phyloP scores from a whole-genome alignment of 2,888 invertebrate species.

The Xanthia icteritia region DNA sequence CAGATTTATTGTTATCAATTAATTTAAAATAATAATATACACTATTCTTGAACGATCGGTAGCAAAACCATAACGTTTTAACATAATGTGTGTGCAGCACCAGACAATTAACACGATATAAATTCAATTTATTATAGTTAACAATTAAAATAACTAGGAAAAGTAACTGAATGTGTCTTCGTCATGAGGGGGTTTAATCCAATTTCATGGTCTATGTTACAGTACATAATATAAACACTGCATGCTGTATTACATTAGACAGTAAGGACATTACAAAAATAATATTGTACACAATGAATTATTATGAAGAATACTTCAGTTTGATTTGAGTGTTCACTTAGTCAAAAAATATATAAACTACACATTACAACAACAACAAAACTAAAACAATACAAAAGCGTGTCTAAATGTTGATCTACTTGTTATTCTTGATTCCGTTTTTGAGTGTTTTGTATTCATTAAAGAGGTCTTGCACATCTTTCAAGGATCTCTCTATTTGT shows the following conservation, averaged over 20 bases:
- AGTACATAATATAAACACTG: slow-evolving; percentile 19
- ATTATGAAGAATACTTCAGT: slow-evolving; percentile 70
- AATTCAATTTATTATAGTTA: slow-evolving; percentile 23
- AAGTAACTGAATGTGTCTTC: slow-evolving; percentile 8
- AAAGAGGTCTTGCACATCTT: slow-evolving; percentile 93
- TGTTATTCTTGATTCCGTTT: slow-evolving; percentile 75
- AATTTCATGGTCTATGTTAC: slow-evolving; percentile 1
- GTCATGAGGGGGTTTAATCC: neutral
- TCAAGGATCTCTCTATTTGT: slow-evolving; percentile 93
- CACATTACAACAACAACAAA: slow-evolving; percentile 72
- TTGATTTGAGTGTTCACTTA: slow-evolving; percentile 70
- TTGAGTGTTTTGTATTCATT: slow-evolving; percentile 89
- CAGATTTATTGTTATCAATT: slow-evolving; percentile 44
- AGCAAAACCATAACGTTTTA: slow-evolving; percentile 12
- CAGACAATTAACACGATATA: slow-evolving; percentile 11
- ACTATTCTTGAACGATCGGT: slow-evolving; percentile 23
- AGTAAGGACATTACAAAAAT: slow-evolving; percentile 49
- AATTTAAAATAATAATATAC: slow-evolving; percentile 41
- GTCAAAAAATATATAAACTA: slow-evolving; percentile 66
- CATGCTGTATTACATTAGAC: slow-evolving; percentile 25
- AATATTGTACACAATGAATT: slow-evolving; percentile 57
- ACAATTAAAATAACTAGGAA: slow-evolving; percentile 21
- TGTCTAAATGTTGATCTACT: slow-evolving; percentile 65
- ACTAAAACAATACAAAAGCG: slow-evolving; percentile 67
- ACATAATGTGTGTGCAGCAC: slow-evolving; percentile 24